Conservation (phyloP, 2,797 vertebrate species). For the Gambusia yucatana region DNA sequence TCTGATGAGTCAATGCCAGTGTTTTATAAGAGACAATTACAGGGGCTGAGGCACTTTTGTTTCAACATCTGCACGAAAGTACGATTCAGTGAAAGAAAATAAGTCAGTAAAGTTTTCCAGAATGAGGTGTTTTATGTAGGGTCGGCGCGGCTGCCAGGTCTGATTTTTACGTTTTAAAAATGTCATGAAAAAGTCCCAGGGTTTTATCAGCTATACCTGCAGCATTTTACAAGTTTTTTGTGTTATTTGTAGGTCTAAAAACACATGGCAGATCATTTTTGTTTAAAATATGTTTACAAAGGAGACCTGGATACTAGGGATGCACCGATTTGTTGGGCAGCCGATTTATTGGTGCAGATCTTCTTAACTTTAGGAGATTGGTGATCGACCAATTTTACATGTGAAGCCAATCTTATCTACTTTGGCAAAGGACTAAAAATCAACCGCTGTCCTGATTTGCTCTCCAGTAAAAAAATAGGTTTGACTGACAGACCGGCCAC, state of each 20-base stretch:
- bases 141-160: constrained; percentile 31
- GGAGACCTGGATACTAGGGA: background rate
- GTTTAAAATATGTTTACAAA: background rate
- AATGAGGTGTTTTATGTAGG: constrained; percentile 29
- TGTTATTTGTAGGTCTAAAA: background rate
- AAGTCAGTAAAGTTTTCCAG: constrained; percentile 60
- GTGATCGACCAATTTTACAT: too few species aligned
- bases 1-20: constrained; percentile 60
- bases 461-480: too few species aligned
- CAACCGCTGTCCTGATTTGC: too few species aligned
- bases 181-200: background rate
- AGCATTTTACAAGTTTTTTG: background rate
- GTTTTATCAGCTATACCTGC: background rate
- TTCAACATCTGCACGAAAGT: constrained; percentile 67
- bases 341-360: too few species aligned
- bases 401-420: too few species aligned
- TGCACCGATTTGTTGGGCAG: too few species aligned
- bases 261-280: background rate
- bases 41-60: constrained; percentile 61
- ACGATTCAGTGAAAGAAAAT: constrained; percentile 51
- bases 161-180: constrained; percentile 2
- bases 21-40: constrained; percentile 74
- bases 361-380: too few species aligned
- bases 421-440: too few species aligned
- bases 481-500: too few species aligned